Evolutionary conservation across 2,888 invertebrate species (phyloP), one percentile per base, ranked within the genome.

Genomic region (Linnaemya tessellans): DNA sequence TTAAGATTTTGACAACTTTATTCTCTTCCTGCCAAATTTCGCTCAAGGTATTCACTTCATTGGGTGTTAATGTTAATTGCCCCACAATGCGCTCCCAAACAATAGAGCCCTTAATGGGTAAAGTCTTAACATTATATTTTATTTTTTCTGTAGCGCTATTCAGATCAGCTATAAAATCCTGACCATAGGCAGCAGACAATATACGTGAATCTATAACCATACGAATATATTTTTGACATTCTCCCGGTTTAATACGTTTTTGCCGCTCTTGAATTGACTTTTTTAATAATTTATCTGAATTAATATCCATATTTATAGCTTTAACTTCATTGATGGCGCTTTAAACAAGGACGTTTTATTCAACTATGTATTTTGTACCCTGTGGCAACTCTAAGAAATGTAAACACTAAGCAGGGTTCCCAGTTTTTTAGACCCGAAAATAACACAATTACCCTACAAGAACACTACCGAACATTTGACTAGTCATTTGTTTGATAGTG

Each of bases 71-170:
- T 25, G 82, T 88, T 18, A 90, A 91, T 70, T 91, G 92, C 0
- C 91, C 89, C 15, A 89, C 88, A 84, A 89, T 90, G 4, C 93
- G 90, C 62, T 92, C 92, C 93, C 92, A 93, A 2, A 89, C 56
- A 1, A 93, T 90, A 18, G 89, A 89, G 20, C 89, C 86, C 7
- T 87, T 88, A 0, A 87, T 81, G 0, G 88, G 81, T 75, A 91
- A 88, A 0, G 84, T 84, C 10, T 89, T 88, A 10, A 91, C 79
- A 65, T 89, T 89, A 62, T 90, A 90, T 15, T 89, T 90, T 0
- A 92, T 41, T 3, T 89, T 84, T 30, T 87, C 83, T 0, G 77
- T 71, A 0, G 89, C 86, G 18, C 87, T 86, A 9, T 88, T 88
- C 13, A 90, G 64, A 30, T 86, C 87, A 0, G 75, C 18, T 11